Evolutionary conservation across 37 sponge, comb jelly and placozoan genomes (phyloP), one percentile per base, ranked within the genome.

Genomic region (Haliclona indistincta): DNA sequence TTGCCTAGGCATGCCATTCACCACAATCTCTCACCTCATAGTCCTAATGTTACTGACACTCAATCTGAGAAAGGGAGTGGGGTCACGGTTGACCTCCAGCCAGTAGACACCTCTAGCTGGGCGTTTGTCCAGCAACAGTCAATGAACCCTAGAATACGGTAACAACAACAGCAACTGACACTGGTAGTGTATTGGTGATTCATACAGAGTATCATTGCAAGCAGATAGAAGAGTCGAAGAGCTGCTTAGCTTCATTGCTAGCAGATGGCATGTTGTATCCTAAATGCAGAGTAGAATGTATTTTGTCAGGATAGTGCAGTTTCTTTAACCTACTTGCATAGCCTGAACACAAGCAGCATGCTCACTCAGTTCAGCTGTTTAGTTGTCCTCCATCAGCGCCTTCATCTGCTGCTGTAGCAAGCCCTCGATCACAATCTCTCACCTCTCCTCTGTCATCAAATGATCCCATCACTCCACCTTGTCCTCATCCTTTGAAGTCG

Each of bases 91-190:
- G 65, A 76, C 10, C 65, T 76, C 3, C 29, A 43, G 38, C 77
- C 77, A 19, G 20, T 64, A 2, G 33, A 64, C 35, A 19, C 66
- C 25, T 23, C 49, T 32, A 47, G 65, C 19, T 76, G 77, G 77
- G 30, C 41, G 4, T 64, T 64, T 76, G 67, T 76, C 15, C 77
- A 76, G 65, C 43, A 28, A 1, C 65, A 64, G 6, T 39, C 77
- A 44, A 64, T 63, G 47, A 76, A 76, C 35, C 77, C 77, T 8
- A 58, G 77, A 64, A 5, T 76, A 28, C 42, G 77, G 77, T 76
- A 75, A 29, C 17, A 39, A 5, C 29, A 56, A 56, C 29, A 4
- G 28, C 56, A 56, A 25, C 53, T 51, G 53, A 13, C 13, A 19
- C 19, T 51, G 17, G 13, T 51, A 29, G 4, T 55, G 28, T 55